phyloP scores from a whole-genome alignment of 2,113 vertebrate species.

The Oryzias javanicus region DNA sequence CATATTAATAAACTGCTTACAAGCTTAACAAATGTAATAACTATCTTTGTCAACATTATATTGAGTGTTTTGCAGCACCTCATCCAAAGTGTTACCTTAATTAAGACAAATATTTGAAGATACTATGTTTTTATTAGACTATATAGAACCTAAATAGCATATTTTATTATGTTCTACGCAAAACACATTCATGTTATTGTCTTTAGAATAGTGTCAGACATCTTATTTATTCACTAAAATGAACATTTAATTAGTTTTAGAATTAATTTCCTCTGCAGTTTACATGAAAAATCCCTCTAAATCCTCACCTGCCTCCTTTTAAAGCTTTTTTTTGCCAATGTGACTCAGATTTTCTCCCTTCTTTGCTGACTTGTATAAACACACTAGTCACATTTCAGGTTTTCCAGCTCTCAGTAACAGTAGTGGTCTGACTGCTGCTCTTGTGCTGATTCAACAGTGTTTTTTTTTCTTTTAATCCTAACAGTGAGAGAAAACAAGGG shows the following conservation, averaged over 20 bases:
- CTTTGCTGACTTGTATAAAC: slow-evolving; percentile 51
- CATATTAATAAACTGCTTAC: too few relatives aligned
- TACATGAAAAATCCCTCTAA: slow-evolving; percentile 62
- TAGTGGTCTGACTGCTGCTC: slow-evolving; percentile 18
- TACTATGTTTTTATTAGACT: too few relatives aligned
- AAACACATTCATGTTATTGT: too few relatives aligned
- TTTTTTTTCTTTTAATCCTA: slow-evolving; percentile 18
- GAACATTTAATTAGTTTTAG: slow-evolving; percentile 3
- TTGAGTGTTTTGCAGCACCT: too few relatives aligned
- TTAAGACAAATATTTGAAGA: too few relatives aligned
- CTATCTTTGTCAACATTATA: too few relatives aligned
- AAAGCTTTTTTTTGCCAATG: slow-evolving; percentile 18
- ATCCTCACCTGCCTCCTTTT: slow-evolving; percentile 23
- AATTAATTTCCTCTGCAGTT: slow-evolving; percentile 28
- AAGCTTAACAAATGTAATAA: too few relatives aligned
- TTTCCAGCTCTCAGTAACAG: slow-evolving; percentile 39
- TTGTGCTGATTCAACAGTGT: slow-evolving; percentile 47
- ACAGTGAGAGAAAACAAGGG: slow-evolving; percentile 27
- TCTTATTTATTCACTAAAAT: background rate
- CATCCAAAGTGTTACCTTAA: too few relatives aligned
- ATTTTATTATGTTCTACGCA: too few relatives aligned
- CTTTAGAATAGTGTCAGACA: too few relatives aligned
- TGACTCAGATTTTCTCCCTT: slow-evolving; percentile 70
- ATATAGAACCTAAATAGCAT: too few relatives aligned
- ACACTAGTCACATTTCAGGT: slow-evolving; percentile 59